Evolutionary conservation across 2,113 vertebrate genomes (phyloP).

Genomic region (Zosterops lateralis): DNA sequence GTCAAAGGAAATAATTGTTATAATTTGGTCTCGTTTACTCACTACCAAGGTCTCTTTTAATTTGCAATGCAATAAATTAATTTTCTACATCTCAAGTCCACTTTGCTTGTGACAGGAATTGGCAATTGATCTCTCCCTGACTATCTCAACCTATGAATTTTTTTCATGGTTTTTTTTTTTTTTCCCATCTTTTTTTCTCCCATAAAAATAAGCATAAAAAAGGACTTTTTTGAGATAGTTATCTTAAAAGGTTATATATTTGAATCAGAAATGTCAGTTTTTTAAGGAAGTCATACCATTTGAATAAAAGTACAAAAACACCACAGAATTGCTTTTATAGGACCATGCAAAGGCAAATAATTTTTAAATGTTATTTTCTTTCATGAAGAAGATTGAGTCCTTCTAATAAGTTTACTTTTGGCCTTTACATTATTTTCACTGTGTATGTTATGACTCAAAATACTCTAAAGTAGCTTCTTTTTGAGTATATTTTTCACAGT

Average conservation of each 20-base stretch:
- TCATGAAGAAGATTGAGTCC: accelerated
- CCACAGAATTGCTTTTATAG: not conserved
- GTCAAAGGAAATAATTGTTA: accelerated
- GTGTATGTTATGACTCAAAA: not conserved
- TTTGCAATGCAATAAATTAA: not conserved
- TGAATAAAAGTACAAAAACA: not conserved
- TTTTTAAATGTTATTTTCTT: not conserved
- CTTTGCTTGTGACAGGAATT: not conserved
- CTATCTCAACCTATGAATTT: not conserved
- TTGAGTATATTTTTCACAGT: not conserved
- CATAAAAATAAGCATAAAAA: not conserved
- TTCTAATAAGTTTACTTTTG: not conserved
- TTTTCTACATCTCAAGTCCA: not conserved
- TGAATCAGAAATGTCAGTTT: not conserved
- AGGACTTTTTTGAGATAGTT: not conserved
- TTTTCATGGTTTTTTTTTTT: not conserved
- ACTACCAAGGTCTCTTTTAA: not conserved
- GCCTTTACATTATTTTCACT: not conserved
- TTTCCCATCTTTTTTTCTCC: not conserved
- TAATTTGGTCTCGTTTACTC: not conserved
- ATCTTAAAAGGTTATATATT: not conserved
- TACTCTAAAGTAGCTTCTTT: not conserved
- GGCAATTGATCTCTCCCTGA: not conserved
- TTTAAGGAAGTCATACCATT: not conserved
- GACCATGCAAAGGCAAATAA: not conserved